Base-by-base conservation (phyloP, 2,888 invertebrate species). In the Nomada lathburiana region DNA sequence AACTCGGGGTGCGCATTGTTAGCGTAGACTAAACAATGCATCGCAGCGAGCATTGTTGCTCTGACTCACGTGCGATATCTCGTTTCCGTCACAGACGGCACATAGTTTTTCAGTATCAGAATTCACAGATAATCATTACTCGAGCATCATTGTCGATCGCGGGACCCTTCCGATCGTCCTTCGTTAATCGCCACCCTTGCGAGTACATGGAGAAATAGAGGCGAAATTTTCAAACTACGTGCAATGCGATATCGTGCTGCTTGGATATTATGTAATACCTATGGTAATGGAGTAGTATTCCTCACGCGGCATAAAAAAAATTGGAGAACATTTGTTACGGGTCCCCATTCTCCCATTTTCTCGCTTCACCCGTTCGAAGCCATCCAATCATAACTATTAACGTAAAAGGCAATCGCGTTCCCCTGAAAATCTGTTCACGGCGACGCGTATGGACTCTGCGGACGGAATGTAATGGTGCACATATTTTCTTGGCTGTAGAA, bases 401-500 rank as follows among this genome's bases (percentile, higher is more conserved):
- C 55, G 57, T 76, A 76, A 82, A 71, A 67, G 59, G 64, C 69
- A 64, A 76, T 76, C 78, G 78, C 71, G 57, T 53, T 63, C 23
- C 63, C 42, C 62, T 16, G n/a, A 50, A 84, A 79, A 84, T 79
- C 74, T 76, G 65, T 76, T 47, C 70, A 67, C 52, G 78, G 53
- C 26, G 55, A 5, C 44, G 62, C 68, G 23, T 76, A 64, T 29
- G 79, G 63, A 26, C 29, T 42, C 74, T 47, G 20, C 20, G 57
- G 57, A 75, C 80, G 84, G 83, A 86, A 82, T 90, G 84, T 80
- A 83, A 90, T 88, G 87, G 88, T 57, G 79, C 82, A 87, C 84
- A 87, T 88, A 89, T 90, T 90, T 89, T 85, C 89, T 85, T 80
- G 86, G 81, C 80, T 55, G 67, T 75, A 77, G 76, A 74, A 85